These are phyloP conservation scores for Narcine bancroftii DNA, from an alignment of 2,113 vertebrate genomes.

Conservation along the genomic window DNA sequence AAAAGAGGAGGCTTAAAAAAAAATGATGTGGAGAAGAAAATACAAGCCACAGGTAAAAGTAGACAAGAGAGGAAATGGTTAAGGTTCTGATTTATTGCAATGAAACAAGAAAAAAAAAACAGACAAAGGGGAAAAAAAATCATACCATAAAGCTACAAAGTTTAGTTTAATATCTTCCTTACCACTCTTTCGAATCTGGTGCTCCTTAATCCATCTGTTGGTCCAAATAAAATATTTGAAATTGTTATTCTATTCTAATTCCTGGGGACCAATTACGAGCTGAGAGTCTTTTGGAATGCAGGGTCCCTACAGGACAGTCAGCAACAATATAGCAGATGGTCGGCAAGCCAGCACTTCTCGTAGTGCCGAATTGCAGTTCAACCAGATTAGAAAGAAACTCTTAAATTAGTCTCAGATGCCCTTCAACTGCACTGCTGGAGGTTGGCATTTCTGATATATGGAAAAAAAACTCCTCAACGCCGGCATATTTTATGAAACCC, in stretches of 20 bases:
- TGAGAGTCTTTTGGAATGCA: neutral
- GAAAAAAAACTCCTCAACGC: neutral
- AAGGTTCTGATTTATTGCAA: neutral
- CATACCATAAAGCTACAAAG: neutral
- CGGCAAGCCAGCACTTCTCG: neutral
- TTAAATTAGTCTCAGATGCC: constrained; percentile 34
- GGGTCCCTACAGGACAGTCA: constrained; percentile 10
- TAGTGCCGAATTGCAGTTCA: constrained; percentile 12
- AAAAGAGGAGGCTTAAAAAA: neutral
- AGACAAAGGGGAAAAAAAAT: neutral
- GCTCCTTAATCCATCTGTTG: neutral
- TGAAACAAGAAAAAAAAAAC: neutral
- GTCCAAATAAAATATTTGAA: constrained; percentile 21
- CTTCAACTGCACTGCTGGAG: neutral
- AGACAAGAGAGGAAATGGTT: neutral
- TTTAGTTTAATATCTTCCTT: neutral
- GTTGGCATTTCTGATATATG: neutral
- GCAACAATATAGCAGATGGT: constrained; percentile 32
- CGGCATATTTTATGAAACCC: neutral
- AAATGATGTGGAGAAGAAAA: neutral
- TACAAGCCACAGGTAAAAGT: neutral
- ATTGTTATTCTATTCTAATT: constrained; percentile 12
- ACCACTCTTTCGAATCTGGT: neutral
- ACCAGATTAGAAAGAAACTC: neutral
- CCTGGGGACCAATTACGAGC: constrained; percentile 18